Conservation (phyloP, 2,113 vertebrate genomes). For the Trachemys scripta region DNA sequence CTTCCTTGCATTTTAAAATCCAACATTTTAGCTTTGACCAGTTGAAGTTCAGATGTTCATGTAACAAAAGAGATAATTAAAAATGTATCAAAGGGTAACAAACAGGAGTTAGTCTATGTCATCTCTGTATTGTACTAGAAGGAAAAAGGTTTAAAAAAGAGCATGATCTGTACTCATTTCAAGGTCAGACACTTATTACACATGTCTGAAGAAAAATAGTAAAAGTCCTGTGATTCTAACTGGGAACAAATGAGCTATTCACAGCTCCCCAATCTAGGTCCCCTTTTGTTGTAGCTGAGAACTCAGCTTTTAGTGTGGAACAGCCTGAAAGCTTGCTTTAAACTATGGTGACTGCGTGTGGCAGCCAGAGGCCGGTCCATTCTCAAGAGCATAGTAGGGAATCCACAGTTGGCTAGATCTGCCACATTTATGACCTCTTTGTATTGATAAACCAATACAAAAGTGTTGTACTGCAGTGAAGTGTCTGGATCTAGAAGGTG, state of each 20-base stretch:
- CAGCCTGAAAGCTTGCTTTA: background rate
- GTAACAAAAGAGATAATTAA: background rate
- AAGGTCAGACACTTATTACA: background rate
- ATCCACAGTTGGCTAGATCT: background rate
- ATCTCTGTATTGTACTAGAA: background rate
- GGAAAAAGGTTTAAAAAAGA: background rate
- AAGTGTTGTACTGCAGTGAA: background rate
- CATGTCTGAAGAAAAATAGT: background rate
- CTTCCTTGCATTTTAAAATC: background rate
- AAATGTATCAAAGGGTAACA: background rate
- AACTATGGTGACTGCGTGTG: background rate
- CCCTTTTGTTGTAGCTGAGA: background rate
- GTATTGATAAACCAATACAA: background rate
- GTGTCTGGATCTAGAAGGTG: background rate
- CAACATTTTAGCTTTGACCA: background rate
- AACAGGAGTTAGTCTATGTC: background rate
- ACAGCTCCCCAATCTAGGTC: background rate
- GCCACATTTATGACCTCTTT: background rate
- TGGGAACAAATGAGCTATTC: background rate
- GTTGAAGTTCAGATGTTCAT: background rate
- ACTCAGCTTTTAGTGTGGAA: background rate
- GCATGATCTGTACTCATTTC: background rate
- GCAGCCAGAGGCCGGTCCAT: background rate
- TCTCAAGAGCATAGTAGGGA: background rate
- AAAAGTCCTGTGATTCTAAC: background rate